Percentiles rank a stretch among this genome's conserved stretches.
Evolutionary conservation across 2,888 invertebrate genomes (phyloP).

Genomic region (Rhagium mordax): DNA sequence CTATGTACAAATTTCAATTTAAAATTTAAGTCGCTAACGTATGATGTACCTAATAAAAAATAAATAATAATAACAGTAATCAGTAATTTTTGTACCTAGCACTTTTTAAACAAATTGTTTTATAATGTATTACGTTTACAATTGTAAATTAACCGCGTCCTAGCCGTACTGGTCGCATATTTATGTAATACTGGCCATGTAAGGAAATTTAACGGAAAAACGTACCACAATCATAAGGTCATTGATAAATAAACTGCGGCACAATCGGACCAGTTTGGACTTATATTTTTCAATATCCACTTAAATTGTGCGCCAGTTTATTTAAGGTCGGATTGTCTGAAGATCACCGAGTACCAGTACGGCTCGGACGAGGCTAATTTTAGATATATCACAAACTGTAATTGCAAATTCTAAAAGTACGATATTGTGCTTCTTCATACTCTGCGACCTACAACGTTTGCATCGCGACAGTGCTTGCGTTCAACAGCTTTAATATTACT

Average conservation of each 20-base stretch:
- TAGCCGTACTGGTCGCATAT: not conserved
- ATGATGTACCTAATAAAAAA: not conserved
- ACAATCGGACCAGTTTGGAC: no score
- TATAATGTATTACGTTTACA: slow-evolving; percentile 15
- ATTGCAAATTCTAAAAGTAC: not conserved
- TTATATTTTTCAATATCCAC: no score
- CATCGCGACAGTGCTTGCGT: not conserved
- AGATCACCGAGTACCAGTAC: not conserved
- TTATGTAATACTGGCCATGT: not conserved
- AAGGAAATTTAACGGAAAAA: not conserved
- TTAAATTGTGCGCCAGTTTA: no score
- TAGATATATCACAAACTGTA: not conserved
- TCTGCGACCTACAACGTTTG: not conserved
- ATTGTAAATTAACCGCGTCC: not conserved
- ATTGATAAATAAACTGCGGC: no score
- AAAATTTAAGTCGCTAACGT: slow-evolving; percentile 15
- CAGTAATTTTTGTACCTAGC: slow-evolving; percentile 21
- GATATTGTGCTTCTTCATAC: not conserved
- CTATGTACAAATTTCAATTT: slow-evolving; percentile 4
- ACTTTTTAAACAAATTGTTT: slow-evolving; percentile 7
- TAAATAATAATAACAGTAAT: slow-evolving; percentile 18
- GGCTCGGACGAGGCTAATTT: not conserved
- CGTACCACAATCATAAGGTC: no score
- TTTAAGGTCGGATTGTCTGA: no score
- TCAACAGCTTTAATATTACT: not conserved